phyloP scores from a whole-genome alignment of 53 echinoderm and acorn worm genomes.

The Echinometra lucunter region DNA sequence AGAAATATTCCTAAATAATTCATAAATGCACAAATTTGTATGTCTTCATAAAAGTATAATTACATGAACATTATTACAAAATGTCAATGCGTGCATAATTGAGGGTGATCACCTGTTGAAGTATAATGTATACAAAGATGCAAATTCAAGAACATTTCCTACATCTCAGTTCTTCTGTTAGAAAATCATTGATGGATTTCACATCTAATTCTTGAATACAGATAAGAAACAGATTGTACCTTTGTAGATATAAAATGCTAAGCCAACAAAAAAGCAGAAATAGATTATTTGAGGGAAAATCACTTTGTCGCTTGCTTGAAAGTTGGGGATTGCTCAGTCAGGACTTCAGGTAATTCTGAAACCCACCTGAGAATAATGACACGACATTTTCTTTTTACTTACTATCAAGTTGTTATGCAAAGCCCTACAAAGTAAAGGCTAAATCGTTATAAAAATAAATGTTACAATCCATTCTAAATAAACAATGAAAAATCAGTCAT shows the following conservation, averaged over 20 bases:
- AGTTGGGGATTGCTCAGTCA: not conserved
- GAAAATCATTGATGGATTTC: slow-evolving; percentile 49
- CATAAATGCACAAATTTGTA: slow-evolving; percentile 60
- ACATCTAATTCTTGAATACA: slow-evolving; percentile 44
- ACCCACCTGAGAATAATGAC: not conserved
- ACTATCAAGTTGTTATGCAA: not conserved
- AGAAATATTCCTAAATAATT: slow-evolving; percentile 57
- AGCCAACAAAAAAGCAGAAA: not conserved
- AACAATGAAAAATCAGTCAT: not conserved
- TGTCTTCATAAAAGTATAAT: slow-evolving; percentile 50
- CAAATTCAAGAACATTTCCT: not conserved
- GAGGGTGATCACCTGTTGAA: slow-evolving; percentile 8
- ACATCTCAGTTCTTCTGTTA: slow-evolving; percentile 35
- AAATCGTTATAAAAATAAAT: not conserved
- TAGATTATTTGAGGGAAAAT: not conserved
- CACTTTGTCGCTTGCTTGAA: not conserved
- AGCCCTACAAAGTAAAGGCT: not conserved
- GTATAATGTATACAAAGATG: not conserved
- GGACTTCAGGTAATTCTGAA: not conserved
- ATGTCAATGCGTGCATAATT: slow-evolving; percentile 47
- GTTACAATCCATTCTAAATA: not conserved
- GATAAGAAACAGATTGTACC: not conserved
- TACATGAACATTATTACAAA: slow-evolving; percentile 67
- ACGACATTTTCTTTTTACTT: not conserved
- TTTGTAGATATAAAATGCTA: not conserved